Conservation (phyloP, 2,888 invertebrate species). For the Sphaerophoria rueppellii region DNA sequence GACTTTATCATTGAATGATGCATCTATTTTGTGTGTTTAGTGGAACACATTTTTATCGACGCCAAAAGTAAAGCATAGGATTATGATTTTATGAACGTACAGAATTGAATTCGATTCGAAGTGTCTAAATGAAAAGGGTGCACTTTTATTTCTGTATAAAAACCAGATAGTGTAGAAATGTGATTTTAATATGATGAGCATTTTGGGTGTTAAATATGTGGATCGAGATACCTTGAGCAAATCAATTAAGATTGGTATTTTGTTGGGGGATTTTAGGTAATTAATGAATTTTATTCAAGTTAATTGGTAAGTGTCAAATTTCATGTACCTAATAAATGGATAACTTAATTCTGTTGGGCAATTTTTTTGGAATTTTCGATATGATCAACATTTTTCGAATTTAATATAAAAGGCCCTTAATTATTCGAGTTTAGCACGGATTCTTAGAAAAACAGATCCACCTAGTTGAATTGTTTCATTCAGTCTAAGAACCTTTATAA, state of each 20-base stretch:
- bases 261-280: neutral
- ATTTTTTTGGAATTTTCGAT: too few species aligned
- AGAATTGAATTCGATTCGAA: conserved; percentile 21
- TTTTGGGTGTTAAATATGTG: conserved; percentile 13
- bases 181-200: neutral
- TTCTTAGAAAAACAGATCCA: too few species aligned
- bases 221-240: conserved; percentile 11
- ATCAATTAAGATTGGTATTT: conserved; percentile 3
- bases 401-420: too few species aligned
- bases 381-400: too few species aligned
- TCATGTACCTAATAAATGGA: neutral
- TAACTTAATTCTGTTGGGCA: too few species aligned
- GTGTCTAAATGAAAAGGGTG: neutral
- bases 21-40: conserved; percentile 7
- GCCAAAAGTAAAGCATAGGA: conserved; percentile 35
- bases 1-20: neutral
- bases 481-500: too few species aligned
- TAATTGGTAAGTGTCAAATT: neutral
- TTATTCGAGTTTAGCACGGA: too few species aligned
- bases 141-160: neutral
- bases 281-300: neutral
- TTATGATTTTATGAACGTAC: conserved; percentile 50
- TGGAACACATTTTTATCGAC: conserved; percentile 39
- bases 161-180: neutral
- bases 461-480: too few species aligned